Conservation (phyloP, 2,113 vertebrate genomes). For the Dasyprocta punctata region DNA sequence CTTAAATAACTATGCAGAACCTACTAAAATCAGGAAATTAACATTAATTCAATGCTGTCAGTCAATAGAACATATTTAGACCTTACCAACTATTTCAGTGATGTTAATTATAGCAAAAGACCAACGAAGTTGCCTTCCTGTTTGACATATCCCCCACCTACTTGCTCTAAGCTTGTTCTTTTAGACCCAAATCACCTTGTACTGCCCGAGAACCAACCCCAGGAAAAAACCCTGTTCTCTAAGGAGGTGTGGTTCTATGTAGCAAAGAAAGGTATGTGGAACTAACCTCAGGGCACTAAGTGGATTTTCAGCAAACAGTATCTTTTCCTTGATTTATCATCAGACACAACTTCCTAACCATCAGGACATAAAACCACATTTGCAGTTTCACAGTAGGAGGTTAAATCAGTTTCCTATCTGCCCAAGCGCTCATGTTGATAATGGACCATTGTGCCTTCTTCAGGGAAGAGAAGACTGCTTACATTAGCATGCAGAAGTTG, state of each 20-base stretch:
- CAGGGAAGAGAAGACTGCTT: not conserved
- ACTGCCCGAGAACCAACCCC: not conserved
- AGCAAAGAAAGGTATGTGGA: not conserved
- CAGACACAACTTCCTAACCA: not conserved
- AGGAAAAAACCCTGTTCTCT: not conserved
- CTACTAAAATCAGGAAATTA: not conserved
- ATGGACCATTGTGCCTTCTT: not conserved
- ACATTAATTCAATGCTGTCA: not conserved
- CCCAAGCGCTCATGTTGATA: not conserved
- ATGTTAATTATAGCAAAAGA: not conserved
- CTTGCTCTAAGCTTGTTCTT: not conserved
- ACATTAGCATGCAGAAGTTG: not conserved
- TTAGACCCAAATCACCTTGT: not conserved
- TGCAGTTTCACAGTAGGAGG: not conserved
- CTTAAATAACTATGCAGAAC: not conserved
- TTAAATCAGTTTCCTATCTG: not conserved
- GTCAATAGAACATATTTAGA: not conserved
- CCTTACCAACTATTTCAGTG: not conserved
- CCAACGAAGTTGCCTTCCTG: not conserved
- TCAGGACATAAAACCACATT: not conserved
- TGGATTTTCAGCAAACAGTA: not conserved
- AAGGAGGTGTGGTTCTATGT: not conserved
- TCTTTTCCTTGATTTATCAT: not conserved
- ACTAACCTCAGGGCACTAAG: not conserved
- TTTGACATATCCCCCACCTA: not conserved